Evolutionary conservation across 2,888 invertebrate species (phyloP).

Genomic region (Stenodema calcarata): DNA sequence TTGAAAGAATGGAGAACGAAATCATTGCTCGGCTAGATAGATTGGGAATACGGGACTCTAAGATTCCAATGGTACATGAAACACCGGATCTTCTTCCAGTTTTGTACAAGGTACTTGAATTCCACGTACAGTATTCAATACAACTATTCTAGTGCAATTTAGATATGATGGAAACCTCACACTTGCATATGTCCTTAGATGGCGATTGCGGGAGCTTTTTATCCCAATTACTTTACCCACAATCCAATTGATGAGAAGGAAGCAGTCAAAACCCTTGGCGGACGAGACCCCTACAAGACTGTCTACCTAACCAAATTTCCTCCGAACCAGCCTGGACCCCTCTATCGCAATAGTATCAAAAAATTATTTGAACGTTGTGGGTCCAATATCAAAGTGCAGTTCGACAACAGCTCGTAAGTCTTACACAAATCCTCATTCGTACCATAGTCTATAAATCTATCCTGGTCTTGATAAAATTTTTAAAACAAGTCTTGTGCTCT

Average conservation of each 20-base stretch:
- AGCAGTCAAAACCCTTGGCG: conserved; percentile 71
- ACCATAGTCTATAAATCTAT: no score
- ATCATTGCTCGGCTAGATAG: conserved; percentile 69
- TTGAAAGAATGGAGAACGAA: conserved; percentile 75
- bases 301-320: conserved; percentile 69
- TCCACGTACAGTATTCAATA: no score
- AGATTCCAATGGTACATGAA: background rate
- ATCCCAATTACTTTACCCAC: conserved; percentile 86
- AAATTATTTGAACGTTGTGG: conserved; percentile 66
- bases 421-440: background rate
- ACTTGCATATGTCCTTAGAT: conserved; percentile 46
- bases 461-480: no score
- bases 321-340: conserved; percentile 70
- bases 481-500: no score
- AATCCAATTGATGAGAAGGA: conserved; percentile 68
- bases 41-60: conserved; percentile 67
- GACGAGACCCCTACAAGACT: conserved; percentile 78
- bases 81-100: conserved; percentile 61
- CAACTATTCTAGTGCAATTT: background rate
- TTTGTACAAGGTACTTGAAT: conserved; percentile 76
- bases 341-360: conserved; percentile 74
- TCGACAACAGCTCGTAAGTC: conserved; percentile 65
- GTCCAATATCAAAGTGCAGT: conserved; percentile 64
- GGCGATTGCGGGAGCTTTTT: conserved; percentile 75
- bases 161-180: background rate